Evolutionary conservation across 1,140 invertebrate species (phyloP), one percentile per base, ranked within the genome.

Genomic region (Drosophila bocki): DNA sequence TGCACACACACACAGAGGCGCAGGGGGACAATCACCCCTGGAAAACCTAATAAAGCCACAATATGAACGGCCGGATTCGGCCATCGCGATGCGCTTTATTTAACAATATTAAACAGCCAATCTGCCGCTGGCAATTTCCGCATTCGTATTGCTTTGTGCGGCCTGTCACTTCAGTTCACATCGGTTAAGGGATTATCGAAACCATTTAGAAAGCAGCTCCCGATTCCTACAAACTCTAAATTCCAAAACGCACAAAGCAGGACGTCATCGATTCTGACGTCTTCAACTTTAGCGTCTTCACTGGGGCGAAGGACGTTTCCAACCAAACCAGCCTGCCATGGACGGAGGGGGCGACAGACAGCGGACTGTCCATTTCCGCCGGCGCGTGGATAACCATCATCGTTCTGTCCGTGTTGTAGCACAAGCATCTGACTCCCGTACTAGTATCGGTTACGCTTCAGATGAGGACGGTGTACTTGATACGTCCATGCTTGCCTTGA

Each of bases 61-160:
- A 75, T 75, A 70, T 67, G 62, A 82, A 76, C 61, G 62, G 41
- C 48, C 47, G 22, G 26, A 44, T n/a, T 47, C 42, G 58, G 56
- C 39, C 57, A 26, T 48, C 51, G 54, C 61, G 54, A 77, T 63
- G 60, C 64, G 64, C 48, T 70, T 80, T 78, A 82, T 70, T 82
- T 57, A 85, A 85, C 44, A 77, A 82, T 86, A 85, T 87, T 78
- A 86, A 75, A 78, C 75, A 75, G 63, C 19, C 82, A 85, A 85
- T 82, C 64, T 65, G 57, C 35, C 54, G 29, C 62, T 44, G 58
- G 47, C 68, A 32, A 75, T 81, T 84, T 81, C 78, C 62, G 70
- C 13, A 33, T 13, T 60, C 54, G 69, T 39, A 39, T 44, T 78
- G 50, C 68, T 56, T 68, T 72, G 77, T 53, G 41, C 51, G 42